Evolutionary conservation across 2,888 invertebrate genomes (phyloP).

Genomic region (Vannuccia rotundouncinata): DNA sequence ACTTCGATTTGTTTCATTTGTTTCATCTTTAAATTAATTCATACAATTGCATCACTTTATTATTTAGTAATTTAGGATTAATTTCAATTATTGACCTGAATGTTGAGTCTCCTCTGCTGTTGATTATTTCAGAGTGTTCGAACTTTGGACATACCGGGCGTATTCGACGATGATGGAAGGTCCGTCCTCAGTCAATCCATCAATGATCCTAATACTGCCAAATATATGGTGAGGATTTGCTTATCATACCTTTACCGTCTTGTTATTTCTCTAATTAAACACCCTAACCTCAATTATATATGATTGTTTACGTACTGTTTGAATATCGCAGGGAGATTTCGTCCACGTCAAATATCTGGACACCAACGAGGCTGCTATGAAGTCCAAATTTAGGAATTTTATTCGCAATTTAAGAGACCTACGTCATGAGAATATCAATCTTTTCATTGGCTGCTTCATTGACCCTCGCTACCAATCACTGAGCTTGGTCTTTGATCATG

Average conservation of each 20-base stretch:
- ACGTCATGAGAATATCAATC: constrained; percentile 82
- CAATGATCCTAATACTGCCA: constrained; percentile 58
- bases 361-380: constrained; percentile 66
- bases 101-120: too few species aligned
- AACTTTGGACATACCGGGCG: background rate
- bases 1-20: too few species aligned
- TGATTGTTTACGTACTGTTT: background rate
- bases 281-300: background rate
- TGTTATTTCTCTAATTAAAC: too few species aligned
- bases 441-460: constrained; percentile 75
- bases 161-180: background rate
- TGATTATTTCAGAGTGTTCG: background rate
- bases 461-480: constrained; percentile 60
- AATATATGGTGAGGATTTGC: constrained; percentile 4
- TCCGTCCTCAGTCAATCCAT: background rate
- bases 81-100: too few species aligned
- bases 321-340: constrained; percentile 69
- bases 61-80: too few species aligned
- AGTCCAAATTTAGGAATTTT: constrained; percentile 62
- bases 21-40: too few species aligned
- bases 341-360: constrained; percentile 77
- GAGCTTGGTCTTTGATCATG: constrained; percentile 70
- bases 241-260: too few species aligned
- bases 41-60: too few species aligned
- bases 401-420: constrained; percentile 67